Conservation (phyloP, 2,113 vertebrate genomes). For the Alligator mississippiensis region DNA sequence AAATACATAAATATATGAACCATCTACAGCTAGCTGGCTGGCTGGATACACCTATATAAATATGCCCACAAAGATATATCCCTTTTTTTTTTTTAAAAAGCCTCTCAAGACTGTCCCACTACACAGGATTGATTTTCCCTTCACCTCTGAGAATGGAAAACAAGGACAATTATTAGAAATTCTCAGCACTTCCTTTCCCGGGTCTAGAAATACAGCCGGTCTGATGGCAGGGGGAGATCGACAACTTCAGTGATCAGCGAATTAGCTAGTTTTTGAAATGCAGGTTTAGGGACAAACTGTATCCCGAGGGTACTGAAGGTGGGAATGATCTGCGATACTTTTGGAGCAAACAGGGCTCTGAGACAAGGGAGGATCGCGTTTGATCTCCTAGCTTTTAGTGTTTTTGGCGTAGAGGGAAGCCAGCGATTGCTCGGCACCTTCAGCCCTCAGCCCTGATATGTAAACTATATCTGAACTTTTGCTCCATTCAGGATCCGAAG, state of each 20-base stretch:
- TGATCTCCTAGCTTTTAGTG: constrained; percentile 7
- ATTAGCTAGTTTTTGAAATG: neutral
- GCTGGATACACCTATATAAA: neutral
- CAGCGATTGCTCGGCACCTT: constrained; percentile 28
- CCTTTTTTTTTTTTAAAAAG: neutral
- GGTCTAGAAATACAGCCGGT: neutral
- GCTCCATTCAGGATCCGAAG: constrained; percentile 31
- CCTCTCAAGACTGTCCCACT: neutral
- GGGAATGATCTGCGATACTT: neutral
- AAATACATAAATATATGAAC: neutral
- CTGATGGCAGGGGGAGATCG: neutral
- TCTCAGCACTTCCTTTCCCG: neutral
- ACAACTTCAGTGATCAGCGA: neutral
- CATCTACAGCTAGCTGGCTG: too few relatives aligned
- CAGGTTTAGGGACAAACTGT: neutral
- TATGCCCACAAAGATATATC: neutral
- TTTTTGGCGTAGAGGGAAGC: neutral
- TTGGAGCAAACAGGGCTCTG: neutral
- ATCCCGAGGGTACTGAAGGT: neutral
- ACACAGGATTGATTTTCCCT: neutral
- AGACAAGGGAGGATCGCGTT: neutral
- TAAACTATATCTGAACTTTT: constrained; percentile 71
- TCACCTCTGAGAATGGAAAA: neutral
- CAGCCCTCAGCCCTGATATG: constrained; percentile 18
- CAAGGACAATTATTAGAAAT: neutral